A percentile compares a stretch with the other conserved stretches of the same genome.
phyloP scores from a whole-genome alignment of 2,113 vertebrate species.

The Zapus hudsonius region DNA sequence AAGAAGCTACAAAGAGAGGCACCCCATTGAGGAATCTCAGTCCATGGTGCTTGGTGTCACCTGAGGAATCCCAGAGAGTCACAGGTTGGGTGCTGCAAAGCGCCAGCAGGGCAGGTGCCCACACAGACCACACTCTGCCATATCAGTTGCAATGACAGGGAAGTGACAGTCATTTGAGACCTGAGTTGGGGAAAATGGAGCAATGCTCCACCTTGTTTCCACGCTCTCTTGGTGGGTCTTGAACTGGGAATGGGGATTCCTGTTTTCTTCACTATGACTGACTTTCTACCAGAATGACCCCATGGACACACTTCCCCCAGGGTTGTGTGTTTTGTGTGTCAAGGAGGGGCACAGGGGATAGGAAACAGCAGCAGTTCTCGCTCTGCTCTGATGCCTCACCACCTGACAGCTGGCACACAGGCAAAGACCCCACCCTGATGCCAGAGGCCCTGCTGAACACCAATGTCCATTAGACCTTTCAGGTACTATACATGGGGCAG shows the following conservation, averaged over 20 bases:
- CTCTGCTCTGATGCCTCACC: not conserved
- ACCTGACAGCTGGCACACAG: not conserved
- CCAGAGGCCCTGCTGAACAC: not conserved
- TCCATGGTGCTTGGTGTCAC: not conserved
- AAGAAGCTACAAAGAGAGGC: not conserved
- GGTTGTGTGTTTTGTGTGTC: not conserved
- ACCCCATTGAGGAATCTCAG: no score
- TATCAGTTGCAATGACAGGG: no score
- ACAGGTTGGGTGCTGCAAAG: not conserved
- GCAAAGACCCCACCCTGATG: not conserved
- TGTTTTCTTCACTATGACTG: not conserved
- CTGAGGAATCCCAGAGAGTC: not conserved
- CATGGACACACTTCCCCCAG: no score
- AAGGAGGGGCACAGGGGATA: not conserved
- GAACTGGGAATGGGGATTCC: not conserved
- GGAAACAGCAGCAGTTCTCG: not conserved
- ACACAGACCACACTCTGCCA: not conserved
- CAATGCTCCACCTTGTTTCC: accelerated
- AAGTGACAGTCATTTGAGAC: no score
- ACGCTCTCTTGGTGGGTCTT: accelerated
- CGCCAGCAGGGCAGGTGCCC: not conserved
- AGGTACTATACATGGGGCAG: not conserved
- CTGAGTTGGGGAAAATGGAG: not conserved
- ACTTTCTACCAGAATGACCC: not conserved
- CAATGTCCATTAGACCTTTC: not conserved